These are phyloP conservation scores for Drosophila bifasciata DNA, from an alignment of 1,140 invertebrate genomes.

Conservation along the genomic window DNA sequence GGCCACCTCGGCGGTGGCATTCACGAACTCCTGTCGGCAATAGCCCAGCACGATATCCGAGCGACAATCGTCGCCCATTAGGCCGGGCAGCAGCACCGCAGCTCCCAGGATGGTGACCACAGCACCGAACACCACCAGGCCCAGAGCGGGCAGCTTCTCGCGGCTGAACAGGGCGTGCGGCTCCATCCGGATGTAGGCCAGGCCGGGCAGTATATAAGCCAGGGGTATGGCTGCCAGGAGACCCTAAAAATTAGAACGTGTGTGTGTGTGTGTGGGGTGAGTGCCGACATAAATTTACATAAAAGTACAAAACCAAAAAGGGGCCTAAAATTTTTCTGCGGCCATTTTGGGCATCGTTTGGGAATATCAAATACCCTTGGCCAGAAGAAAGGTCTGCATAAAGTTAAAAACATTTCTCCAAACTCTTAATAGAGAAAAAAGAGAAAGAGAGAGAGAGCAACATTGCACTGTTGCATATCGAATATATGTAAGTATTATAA, in stretches of 20 bases:
- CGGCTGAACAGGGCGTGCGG: constrained; percentile 88
- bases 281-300: constrained; percentile 54
- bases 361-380: constrained; percentile 32
- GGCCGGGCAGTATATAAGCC: constrained; percentile 92
- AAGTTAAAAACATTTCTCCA: constrained; percentile 24
- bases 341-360: constrained; percentile 15
- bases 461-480: too few species aligned
- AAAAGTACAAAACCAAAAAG: constrained; percentile 24
- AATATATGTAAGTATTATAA: too few species aligned
- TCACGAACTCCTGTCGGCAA: constrained; percentile 75
- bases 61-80: constrained; percentile 79
- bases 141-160: constrained; percentile 90
- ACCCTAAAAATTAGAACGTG: constrained; percentile 86
- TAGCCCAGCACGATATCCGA: constrained; percentile 82
- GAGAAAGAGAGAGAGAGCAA: too few species aligned
- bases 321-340: background rate
- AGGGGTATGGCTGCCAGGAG: constrained; percentile 93
- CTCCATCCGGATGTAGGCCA: constrained; percentile 92
- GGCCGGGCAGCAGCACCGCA: constrained; percentile 72
- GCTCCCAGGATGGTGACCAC: constrained; percentile 88
- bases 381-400: constrained; percentile 22
- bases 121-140: constrained; percentile 89
- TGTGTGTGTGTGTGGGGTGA: background rate
- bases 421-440: too few species aligned
- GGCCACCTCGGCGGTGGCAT: constrained; percentile 46